These are phyloP conservation scores for Neogobius melanostomus DNA, from an alignment of 2,113 vertebrate genomes.

Conservation along the genomic window DNA sequence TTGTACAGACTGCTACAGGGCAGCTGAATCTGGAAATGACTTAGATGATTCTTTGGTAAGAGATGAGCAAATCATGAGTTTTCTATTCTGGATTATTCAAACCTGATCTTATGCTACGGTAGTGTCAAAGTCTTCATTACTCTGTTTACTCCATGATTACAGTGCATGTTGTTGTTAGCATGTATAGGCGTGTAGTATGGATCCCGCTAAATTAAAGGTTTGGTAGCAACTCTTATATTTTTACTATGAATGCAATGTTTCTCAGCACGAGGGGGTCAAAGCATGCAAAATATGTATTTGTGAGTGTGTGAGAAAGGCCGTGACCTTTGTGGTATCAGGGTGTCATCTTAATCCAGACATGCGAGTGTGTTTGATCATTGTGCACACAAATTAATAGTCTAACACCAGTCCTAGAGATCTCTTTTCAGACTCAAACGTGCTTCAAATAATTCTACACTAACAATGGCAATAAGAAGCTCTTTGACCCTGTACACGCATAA, in stretches of 20 bases:
- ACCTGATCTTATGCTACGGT: not conserved
- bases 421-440: not conserved
- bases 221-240: not conserved
- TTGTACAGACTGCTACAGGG: slow-evolving; percentile 74
- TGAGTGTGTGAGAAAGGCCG: slow-evolving; percentile 10
- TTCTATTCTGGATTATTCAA: slow-evolving; percentile 1
- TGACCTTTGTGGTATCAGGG: slow-evolving; percentile 16
- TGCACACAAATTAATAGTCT: not conserved
- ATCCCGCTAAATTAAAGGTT: not conserved
- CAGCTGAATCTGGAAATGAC: slow-evolving; percentile 54
- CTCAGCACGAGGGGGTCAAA: not conserved
- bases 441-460: not conserved
- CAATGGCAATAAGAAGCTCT: not conserved
- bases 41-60: slow-evolving; percentile 65
- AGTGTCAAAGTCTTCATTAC: no score
- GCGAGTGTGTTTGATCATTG: slow-evolving; percentile 6
- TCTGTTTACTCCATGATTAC: not conserved
- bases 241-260: not conserved
- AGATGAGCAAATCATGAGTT: not conserved
- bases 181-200: no score
- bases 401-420: slow-evolving; percentile 10
- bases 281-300: not conserved
- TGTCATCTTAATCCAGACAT: slow-evolving; percentile 19
- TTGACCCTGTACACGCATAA: not conserved
- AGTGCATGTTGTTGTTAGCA: not conserved